phyloP scores from a whole-genome alignment of 2,113 vertebrate genomes.

The Tenrec ecaudatus region DNA sequence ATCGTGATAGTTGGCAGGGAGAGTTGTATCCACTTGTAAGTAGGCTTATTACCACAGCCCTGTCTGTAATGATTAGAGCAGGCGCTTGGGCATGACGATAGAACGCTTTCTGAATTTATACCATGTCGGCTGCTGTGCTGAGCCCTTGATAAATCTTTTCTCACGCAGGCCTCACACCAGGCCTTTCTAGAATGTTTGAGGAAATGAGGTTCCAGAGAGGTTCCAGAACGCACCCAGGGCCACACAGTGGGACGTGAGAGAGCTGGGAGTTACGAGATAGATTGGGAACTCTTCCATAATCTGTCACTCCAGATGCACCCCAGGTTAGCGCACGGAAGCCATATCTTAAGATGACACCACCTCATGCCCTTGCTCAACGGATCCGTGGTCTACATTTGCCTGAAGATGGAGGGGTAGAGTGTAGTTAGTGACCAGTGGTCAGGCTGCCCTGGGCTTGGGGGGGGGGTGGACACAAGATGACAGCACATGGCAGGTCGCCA shows the following conservation, averaged over 20 bases:
- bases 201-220: not conserved
- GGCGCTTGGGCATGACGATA: not conserved
- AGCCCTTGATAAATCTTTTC: not conserved
- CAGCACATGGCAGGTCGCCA: too few relatives aligned
- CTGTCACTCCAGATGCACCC: not conserved
- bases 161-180: not conserved
- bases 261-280: not conserved
- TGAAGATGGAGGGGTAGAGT: not conserved
- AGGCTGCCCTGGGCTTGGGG: too few relatives aligned
- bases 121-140: not conserved
- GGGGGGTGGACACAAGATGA: too few relatives aligned
- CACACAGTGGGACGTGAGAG: not conserved
- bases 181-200: not conserved
- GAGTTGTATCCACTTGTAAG: too few relatives aligned
- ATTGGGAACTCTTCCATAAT: not conserved
- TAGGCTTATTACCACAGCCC: too few relatives aligned
- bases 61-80: not conserved
- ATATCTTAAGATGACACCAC: not conserved
- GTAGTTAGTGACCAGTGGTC: too few relatives aligned
- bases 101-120: not conserved
- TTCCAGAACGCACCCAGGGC: not conserved
- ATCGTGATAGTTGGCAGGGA: too few relatives aligned
- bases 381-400: not conserved
- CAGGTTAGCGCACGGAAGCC: not conserved
- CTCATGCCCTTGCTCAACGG: not conserved